Base-by-base conservation (phyloP, 2,113 vertebrate species). In the Scolopax mira region DNA sequence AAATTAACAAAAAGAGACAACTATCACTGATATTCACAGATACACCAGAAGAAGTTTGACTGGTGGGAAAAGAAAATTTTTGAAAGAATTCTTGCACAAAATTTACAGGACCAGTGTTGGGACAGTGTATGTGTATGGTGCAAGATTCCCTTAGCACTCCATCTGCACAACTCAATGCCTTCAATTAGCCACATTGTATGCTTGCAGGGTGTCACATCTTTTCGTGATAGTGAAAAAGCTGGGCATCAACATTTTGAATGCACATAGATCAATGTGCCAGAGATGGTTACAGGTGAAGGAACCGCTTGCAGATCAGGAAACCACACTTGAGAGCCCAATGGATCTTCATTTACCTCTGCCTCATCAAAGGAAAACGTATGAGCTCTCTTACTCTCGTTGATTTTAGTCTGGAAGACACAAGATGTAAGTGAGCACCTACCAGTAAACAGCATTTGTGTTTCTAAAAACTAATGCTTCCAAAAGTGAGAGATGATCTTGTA, bases 301-400 rank as follows among this genome's bases (percentile, higher is more conserved):
- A 31, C 44, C 31, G 49, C 11, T 49, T 72, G 52, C 30, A 66
- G 41, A 33, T 61, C 6, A 72, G 33, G 33, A 81, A 62, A 69
- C 60, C 16, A 51, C 28, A 52, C 18, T 5, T 72, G 57, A 48
- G 39, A 60, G 11, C 6, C 39, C 6, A 5, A 39, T 44, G 22
- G 31, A 37, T 67, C 24, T 87, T 80, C 16, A n/a, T 10, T 91
- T 62, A 23, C 22, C 8, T 64, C 54, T 75, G 6, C 27, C 19
- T 77, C 31, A 1, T 2, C 0, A 4, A 85, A 52, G 10, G 11
- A 35, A 46, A 42, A 65, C 21, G 31, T 35, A 23, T 0, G 6
- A 74, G 4, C 6, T 55, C 11, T n/a, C 4, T 71, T 52, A 22
- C 3, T 52, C 15, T 33, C 3, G 5, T 23, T 71, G 57, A n/a